Percentiles rank a stretch among this genome's conserved stretches.
phyloP scores from a whole-genome alignment of 2,113 vertebrate genomes.

The Ptyas mucosa region DNA sequence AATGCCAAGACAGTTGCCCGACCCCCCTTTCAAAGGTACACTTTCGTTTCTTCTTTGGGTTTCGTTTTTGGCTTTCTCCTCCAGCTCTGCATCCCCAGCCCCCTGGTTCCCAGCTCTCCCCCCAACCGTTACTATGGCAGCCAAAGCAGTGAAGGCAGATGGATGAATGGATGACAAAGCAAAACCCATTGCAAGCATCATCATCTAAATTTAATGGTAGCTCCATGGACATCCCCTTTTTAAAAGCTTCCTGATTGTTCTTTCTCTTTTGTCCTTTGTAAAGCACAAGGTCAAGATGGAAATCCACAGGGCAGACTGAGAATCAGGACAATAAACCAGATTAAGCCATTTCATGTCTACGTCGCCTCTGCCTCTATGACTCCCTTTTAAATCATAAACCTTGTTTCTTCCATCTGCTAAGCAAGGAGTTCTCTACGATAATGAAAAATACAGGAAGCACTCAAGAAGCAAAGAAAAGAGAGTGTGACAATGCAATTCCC shows the following conservation, averaged over 20 bases:
- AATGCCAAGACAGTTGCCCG: too few species aligned
- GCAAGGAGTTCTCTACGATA: not conserved
- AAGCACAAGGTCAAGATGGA: constrained; percentile 8
- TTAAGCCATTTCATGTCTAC: not conserved
- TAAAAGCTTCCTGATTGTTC: not conserved
- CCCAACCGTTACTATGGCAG: too few species aligned
- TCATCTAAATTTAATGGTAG: not conserved
- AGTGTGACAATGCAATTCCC: not conserved
- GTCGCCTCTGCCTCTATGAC: not conserved
- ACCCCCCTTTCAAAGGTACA: too few species aligned
- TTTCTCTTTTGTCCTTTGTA: constrained; percentile 6
- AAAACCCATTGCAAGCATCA: not conserved
- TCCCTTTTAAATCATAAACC: not conserved
- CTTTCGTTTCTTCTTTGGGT: too few species aligned
- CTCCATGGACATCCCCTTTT: not conserved
- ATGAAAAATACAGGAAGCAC: constrained; percentile 21
- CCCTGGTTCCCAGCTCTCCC: too few species aligned
- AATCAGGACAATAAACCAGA: not conserved
- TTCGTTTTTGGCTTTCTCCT: too few species aligned
- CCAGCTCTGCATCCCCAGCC: too few species aligned
- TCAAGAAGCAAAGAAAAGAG: not conserved
- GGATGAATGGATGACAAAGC: not conserved
- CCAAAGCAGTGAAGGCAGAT: too few species aligned
- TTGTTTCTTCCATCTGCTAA: constrained; percentile 15
- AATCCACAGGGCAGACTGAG: constrained; percentile 7